Percentiles rank a stretch among this genome's conserved stretches.
phyloP scores from a whole-genome alignment of 1,140 invertebrate genomes.

The Drosophila saltans region DNA sequence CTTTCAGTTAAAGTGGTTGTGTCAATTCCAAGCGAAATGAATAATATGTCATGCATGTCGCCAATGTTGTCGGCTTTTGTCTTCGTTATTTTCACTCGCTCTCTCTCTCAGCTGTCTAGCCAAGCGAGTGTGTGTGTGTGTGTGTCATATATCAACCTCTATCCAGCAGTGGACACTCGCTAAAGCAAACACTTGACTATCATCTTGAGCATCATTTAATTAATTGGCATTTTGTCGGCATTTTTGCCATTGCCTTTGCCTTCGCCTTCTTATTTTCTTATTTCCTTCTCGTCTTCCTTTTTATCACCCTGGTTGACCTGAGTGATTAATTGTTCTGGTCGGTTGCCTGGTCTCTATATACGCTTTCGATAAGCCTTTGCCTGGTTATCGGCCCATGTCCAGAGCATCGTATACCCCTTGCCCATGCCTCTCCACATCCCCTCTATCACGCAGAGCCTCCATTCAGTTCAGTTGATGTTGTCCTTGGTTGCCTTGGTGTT shows the following conservation, averaged over 20 bases:
- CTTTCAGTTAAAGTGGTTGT: slow-evolving; percentile 55
- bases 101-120: slow-evolving; percentile 17
- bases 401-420: slow-evolving; percentile 8
- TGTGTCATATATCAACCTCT: slow-evolving; percentile 22
- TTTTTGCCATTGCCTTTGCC: slow-evolving; percentile 31
- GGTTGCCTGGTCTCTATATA: slow-evolving; percentile 21
- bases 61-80: slow-evolving; percentile 56
- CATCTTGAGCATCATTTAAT: slow-evolving; percentile 47
- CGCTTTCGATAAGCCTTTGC: slow-evolving; percentile 41
- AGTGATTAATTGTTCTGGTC: slow-evolving; percentile 55
- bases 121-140: slow-evolving; percentile 13
- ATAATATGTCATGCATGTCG: slow-evolving; percentile 67
- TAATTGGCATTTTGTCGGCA: slow-evolving; percentile 60
- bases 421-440: neutral
- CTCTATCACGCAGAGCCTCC: too few species aligned
- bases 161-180: slow-evolving; percentile 36
- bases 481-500: slow-evolving; percentile 32
- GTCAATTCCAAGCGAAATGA: slow-evolving; percentile 70
- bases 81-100: slow-evolving; percentile 50
- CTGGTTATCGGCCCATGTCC: slow-evolving; percentile 42
- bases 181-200: slow-evolving; percentile 22
- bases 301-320: slow-evolving; percentile 5
- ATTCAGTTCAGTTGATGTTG: neutral
- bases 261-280: neutral
- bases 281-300: neutral